Evolutionary conservation across 2,113 vertebrate species (phyloP).

Genomic region (Alethe diademata): DNA sequence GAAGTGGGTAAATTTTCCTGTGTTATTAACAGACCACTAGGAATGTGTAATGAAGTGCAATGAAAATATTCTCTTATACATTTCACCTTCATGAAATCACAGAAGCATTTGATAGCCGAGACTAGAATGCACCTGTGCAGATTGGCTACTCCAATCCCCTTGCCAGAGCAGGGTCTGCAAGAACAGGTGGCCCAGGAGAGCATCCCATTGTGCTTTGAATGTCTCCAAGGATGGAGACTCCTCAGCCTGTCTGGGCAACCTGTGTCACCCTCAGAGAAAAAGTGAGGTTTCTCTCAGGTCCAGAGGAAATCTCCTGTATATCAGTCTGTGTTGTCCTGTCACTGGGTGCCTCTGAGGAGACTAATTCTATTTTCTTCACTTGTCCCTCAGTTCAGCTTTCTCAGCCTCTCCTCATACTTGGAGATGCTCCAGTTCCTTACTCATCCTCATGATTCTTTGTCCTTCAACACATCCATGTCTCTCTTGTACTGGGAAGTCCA

Average conservation of each 20-base stretch:
- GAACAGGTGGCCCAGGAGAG: background rate
- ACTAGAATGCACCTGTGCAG: background rate
- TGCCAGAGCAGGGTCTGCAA: background rate
- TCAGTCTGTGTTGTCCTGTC: background rate
- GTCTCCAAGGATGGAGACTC: background rate
- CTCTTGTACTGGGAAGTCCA: background rate
- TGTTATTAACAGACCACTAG: background rate
- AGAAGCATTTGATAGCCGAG: background rate
- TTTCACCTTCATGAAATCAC: background rate
- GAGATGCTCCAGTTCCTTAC: background rate
- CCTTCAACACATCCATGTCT: background rate
- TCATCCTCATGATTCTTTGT: background rate
- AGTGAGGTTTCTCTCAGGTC: fast-evolving
- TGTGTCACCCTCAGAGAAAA: background rate
- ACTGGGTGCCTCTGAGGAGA: background rate
- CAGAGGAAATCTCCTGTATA: background rate
- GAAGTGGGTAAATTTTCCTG: background rate
- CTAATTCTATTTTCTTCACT: background rate
- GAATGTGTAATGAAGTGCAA: background rate
- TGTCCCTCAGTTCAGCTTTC: background rate
- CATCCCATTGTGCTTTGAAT: fast-evolving
- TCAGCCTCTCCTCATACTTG: background rate
- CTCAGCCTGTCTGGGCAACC: background rate
- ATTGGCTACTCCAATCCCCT: background rate
- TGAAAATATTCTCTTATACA: background rate